Evolutionary conservation across 1,140 invertebrate genomes (phyloP), one percentile per base, ranked within the genome.

Genomic region (Brachionus manjavacas): DNA sequence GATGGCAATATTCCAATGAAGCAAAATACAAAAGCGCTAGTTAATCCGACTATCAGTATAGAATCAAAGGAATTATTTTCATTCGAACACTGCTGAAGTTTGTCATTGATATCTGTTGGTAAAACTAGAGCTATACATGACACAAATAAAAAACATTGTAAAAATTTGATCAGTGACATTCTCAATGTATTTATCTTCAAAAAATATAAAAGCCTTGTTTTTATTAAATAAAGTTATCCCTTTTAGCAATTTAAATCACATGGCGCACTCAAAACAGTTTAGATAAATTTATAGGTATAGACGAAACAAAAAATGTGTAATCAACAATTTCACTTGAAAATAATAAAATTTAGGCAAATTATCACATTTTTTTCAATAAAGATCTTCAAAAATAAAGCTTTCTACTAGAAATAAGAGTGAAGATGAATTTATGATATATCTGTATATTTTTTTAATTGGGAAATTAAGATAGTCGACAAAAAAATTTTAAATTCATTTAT

Each of bases 1-100:
- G 79, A 81, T 8, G 79, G 79, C 12, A 81, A 68, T 28, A 81
- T 39, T 41, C 79, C 79, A 60, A 81, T 55, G 43, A 81, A 81
- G 25, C 52, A 64, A 64, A 81, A 81, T 20, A 81, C 79, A 35
- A 81, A 9, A 11, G 79, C 31, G 16, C 79, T 81, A 12, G 60
- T 11, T 20, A 81, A 11, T 6, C 79, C 79, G 0, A 81, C 35
- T 39, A 41, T 41, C 0, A 60, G 11, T 20, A 68, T 64, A 7
- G 79, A 81, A 4, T 49, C 3, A 25, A 23, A 49, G 20, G n/a
- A 16, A 25, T 31, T 14, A 35, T 23, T 23, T 49, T 28, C 3
- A 4, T 46, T 1, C 3, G 43, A 23, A 28, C 72, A 76, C 25
- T 76, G 25, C 1, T n/a, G 16, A 49, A 14, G 31, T 25, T 76